phyloP scores from a whole-genome alignment of 2,113 vertebrate species.

The Tachysurus vachellii region DNA sequence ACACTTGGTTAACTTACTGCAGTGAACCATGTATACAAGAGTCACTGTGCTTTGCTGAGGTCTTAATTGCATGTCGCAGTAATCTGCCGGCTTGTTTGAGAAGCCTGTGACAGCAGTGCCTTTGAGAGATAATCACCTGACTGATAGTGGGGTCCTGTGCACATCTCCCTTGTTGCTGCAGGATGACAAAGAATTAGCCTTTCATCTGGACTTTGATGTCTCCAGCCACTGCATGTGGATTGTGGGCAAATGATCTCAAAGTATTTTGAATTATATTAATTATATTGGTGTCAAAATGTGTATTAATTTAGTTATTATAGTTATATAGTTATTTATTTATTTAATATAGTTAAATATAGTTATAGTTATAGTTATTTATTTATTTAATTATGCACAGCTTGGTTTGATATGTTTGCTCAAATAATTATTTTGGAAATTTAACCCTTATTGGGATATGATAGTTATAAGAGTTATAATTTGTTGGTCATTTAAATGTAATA shows the following conservation, averaged over 20 bases:
- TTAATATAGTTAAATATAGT: too few relatives aligned
- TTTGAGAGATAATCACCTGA: constrained; percentile 62
- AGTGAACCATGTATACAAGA: constrained; percentile 49
- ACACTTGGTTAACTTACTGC: neutral
- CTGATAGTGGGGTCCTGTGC: constrained; percentile 59
- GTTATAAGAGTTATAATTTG: neutral
- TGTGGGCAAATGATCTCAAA: constrained; percentile 26
- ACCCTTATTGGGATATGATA: neutral
- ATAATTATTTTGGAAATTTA: neutral
- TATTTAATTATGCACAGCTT: neutral
- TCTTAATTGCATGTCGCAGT: constrained; percentile 70
- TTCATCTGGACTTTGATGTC: constrained; percentile 53
- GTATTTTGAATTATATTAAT: constrained; percentile 20
- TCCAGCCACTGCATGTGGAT: constrained; percentile 27
- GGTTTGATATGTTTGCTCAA: neutral
- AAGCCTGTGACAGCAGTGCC: constrained; percentile 52
- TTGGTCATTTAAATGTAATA: neutral
- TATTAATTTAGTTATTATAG: too few relatives aligned
- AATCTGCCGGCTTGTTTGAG: constrained; percentile 63
- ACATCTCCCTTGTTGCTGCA: constrained; percentile 53
- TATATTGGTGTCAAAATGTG: constrained; percentile 1
- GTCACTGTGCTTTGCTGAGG: constrained; percentile 57
- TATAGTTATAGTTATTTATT: too few relatives aligned
- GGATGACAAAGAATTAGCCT: constrained; percentile 52
- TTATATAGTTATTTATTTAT: too few relatives aligned